A percentile compares a stretch with the other conserved stretches of the same genome.
Conservation (phyloP, 2,888 invertebrate genomes). For the Hoplodrina blanda region DNA sequence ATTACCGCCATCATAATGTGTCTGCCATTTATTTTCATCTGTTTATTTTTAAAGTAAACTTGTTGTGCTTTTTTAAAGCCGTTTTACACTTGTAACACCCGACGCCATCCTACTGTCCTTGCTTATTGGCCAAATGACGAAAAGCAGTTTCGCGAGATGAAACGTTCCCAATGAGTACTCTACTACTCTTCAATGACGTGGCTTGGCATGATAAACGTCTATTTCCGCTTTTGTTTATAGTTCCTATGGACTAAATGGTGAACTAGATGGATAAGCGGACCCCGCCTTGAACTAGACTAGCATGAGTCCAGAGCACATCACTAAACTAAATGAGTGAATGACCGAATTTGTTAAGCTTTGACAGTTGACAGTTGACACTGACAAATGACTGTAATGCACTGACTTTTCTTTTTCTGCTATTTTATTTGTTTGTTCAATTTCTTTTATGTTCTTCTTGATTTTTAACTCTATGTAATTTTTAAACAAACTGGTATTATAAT, state of each 20-base stretch:
- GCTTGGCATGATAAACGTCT: no score
- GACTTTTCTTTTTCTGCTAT: neutral
- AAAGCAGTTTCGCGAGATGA: no score
- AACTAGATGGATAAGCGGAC: no score
- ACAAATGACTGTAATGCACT: neutral
- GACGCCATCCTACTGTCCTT: no score
- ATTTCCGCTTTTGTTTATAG: no score
- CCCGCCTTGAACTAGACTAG: no score
- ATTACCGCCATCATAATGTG: neutral
- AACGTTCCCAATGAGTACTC: no score
- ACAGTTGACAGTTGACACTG: neutral
- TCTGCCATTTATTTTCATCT: constrained; percentile 1
- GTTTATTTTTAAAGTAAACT: neutral
- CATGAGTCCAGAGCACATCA: neutral
- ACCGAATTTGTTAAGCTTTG: neutral
- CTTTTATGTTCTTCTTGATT: neutral
- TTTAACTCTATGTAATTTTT: neutral
- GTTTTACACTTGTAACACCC: neutral
- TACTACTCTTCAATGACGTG: no score
- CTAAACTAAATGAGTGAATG: neutral
- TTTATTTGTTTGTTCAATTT: constrained; percentile 16
- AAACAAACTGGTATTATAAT: constrained; percentile 14
- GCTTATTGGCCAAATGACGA: no score
- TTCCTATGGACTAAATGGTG: no score
- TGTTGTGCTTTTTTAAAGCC: no score